A percentile compares a stretch with the other conserved stretches of the same genome.
phyloP scores from a whole-genome alignment of 1,140 invertebrate species.

The Copidosoma floridanum region DNA sequence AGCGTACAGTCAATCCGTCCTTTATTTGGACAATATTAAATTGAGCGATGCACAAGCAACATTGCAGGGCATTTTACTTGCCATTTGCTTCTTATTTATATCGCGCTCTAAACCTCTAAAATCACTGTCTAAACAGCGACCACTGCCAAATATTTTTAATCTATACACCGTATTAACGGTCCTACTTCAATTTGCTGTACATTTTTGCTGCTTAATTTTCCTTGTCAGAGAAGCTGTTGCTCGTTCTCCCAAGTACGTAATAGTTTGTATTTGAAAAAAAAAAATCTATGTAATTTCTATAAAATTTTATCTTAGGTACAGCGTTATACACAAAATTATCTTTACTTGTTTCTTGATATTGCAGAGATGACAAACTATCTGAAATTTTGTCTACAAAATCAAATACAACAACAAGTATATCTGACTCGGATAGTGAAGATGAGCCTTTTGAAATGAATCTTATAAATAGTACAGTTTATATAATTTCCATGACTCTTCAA shows the following conservation, averaged over 20 bases:
- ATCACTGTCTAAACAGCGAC: conserved; percentile 87
- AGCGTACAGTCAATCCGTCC: conserved; percentile 97
- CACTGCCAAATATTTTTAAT: conserved; percentile 98
- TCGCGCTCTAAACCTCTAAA: conserved; percentile 97
- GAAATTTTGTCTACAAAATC: conserved; percentile 29
- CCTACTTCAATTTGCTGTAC: conserved; percentile 90
- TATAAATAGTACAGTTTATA: conserved; percentile 96
- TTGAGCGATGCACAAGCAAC: conserved; percentile 98
- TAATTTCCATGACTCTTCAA: conserved; percentile 96
- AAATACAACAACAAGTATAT: conserved; percentile 9
- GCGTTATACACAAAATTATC: background rate
- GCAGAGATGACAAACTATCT: conserved; percentile 60
- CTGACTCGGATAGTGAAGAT: conserved; percentile 70
- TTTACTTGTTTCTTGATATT: conserved; percentile 22
- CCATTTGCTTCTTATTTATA: conserved; percentile 97
- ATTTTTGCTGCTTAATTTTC: conserved; percentile 89
- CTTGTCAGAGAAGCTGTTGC: conserved; percentile 78
- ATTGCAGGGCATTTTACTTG: conserved; percentile 88
- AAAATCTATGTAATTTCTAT: no score
- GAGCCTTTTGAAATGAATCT: conserved; percentile 89
- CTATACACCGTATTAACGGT: conserved; percentile 96
- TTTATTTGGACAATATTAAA: conserved; percentile 97
- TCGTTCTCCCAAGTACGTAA: conserved; percentile 66
- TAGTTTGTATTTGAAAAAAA: conserved; percentile 11
- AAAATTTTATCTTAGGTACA: no score